Conservation (phyloP, 53 echinoderm and acorn worm genomes). For the Echinometra lucunter region DNA sequence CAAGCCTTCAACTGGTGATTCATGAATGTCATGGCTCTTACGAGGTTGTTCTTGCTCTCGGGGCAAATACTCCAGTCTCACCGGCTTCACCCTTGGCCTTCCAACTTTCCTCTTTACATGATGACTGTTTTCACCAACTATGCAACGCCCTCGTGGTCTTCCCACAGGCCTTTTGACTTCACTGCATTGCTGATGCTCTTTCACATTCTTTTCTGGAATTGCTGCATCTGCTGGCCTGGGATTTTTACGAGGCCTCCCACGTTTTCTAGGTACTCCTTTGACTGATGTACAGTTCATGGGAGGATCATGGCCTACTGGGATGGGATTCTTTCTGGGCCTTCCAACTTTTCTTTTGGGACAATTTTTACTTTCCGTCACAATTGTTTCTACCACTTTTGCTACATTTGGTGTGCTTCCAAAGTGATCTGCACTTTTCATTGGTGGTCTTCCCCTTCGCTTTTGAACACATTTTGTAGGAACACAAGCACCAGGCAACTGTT, state of each 20-base stretch:
- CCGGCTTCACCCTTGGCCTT: conserved; percentile 14
- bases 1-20: not conserved
- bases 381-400: not conserved
- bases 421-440: not conserved
- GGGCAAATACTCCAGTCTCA: not conserved
- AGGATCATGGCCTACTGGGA: not conserved
- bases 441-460: not conserved
- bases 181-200: not conserved
- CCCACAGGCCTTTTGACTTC: not conserved
- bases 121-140: not conserved
- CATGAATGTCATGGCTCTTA: not conserved
- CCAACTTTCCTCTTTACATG: not conserved
- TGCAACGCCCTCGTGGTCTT: not conserved
- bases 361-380: not conserved
- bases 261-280: not conserved
- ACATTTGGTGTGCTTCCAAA: not conserved
- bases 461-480: not conserved
- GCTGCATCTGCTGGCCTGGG: not conserved
- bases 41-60: not conserved
- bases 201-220: not conserved
- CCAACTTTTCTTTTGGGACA: conserved; percentile 7
- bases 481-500: not conserved
- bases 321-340: conserved; percentile 35
- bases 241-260: not conserved
- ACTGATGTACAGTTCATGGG: not conserved